Evolutionary conservation across 1,140 invertebrate species (phyloP).

Genomic region (Pogonus chalceus): DNA sequence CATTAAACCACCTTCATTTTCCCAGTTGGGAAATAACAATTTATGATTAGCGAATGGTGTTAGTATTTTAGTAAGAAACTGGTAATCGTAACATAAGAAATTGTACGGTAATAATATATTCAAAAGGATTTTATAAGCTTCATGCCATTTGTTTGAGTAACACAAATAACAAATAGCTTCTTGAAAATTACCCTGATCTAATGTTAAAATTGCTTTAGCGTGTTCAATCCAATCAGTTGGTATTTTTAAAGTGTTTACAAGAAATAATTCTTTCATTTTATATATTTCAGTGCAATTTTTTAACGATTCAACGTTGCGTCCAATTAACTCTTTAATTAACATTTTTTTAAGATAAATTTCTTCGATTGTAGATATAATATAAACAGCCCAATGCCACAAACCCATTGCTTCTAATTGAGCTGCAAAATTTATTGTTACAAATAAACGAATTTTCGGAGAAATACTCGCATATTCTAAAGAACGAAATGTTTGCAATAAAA

Average conservation of each 20-base stretch:
- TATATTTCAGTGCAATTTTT: slow-evolving; percentile 34
- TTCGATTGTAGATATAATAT: slow-evolving; percentile 71
- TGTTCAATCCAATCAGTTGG: slow-evolving; percentile 65
- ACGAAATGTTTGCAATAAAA: slow-evolving; percentile 60
- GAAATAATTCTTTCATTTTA: slow-evolving; percentile 39
- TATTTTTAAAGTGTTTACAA: slow-evolving; percentile 51
- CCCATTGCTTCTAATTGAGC: slow-evolving; percentile 72
- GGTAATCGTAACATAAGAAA: background rate
- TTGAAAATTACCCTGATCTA: slow-evolving; percentile 34
- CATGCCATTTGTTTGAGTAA: slow-evolving; percentile 61
- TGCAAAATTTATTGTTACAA: slow-evolving; percentile 64
- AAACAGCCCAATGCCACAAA: slow-evolving; percentile 81
- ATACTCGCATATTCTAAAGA: slow-evolving; percentile 62
- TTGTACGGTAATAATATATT: slow-evolving; percentile 60
- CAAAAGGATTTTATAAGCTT: slow-evolving; percentile 66
- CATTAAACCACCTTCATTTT: background rate
- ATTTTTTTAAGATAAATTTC: slow-evolving; percentile 50
- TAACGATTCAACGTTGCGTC: slow-evolving; percentile 53
- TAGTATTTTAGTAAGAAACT: background rate
- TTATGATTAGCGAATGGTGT: background rate
- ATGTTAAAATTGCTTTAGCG: slow-evolving; percentile 59
- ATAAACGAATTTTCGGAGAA: slow-evolving; percentile 42
- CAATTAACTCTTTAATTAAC: slow-evolving; percentile 55
- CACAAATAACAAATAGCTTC: slow-evolving; percentile 47
- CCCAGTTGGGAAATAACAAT: background rate